Conservation (phyloP, 2,797 vertebrate species). For the Apogon talboti region DNA sequence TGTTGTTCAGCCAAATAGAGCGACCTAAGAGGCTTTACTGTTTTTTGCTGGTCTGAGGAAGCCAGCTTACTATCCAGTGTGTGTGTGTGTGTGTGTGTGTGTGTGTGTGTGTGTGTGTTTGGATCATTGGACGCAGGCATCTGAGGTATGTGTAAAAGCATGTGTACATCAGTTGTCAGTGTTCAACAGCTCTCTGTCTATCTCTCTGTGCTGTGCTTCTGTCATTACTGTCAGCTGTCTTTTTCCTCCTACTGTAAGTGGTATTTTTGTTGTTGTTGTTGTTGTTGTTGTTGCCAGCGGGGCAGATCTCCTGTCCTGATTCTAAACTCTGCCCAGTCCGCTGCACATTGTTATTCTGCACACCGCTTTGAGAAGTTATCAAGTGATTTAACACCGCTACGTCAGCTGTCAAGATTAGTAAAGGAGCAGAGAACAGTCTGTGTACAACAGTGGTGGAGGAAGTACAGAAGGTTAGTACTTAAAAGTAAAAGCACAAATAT, state of each 20-base stretch:
- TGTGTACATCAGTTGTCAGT: no score
- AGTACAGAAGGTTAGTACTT: no score
- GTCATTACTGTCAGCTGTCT: constrained; percentile 1
- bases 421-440: neutral
- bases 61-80: neutral
- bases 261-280: neutral
- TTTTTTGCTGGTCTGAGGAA: neutral
- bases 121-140: no score
- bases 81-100: no score
- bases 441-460: neutral
- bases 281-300: constrained; percentile 4
- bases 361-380: constrained; percentile 4
- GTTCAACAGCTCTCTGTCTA: no score
- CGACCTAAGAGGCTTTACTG: neutral
- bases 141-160: no score
- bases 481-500: no score
- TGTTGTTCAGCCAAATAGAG: neutral
- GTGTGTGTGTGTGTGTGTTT: no score
- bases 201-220: neutral
- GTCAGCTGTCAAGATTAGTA: constrained; percentile 2
- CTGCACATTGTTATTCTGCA: constrained; percentile 4
- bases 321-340: constrained; percentile 3
- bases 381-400: neutral
- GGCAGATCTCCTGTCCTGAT: neutral
- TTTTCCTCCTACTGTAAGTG: constrained; percentile 7